Base-by-base conservation (phyloP, 37 sponge, comb jelly and placozoan species). In the Beroe ovata region DNA sequence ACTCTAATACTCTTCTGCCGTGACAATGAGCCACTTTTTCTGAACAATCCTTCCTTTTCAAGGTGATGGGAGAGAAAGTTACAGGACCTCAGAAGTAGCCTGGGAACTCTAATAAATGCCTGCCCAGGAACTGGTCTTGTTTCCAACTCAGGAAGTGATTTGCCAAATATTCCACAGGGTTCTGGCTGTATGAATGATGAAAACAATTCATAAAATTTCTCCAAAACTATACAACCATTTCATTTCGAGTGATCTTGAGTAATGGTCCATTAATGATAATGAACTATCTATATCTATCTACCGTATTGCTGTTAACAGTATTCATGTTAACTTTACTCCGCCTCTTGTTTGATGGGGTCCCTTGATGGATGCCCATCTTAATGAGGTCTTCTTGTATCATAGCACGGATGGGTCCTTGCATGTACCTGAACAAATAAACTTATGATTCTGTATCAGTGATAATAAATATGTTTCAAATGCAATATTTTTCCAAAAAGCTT, bases 81-180 rank as follows among this genome's bases (percentile, higher is more conserved):
- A 26, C 84, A 77, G 26, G 84, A 77, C 20, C 84, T 30, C 28
- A 77, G 54, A 1, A 77, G 25, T 40, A 77, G 33, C 28, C 84
- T 39, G 69, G 84, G 84, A 21, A 77, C 84, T 40, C 84, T 33
- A 42, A 77, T 39, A 41, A 42, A 42, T 28, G 84, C 36, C 28
- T 77, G 84, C 41, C 84, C 84, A 6, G 84, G 42, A 20, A 77
- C 84, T 40, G 84, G 54, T 32, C 84, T 30, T 40, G 84, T 77
- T 35, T 77, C 84, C 21, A 77, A 77, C 23, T 77, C 84, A 40
- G 54, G 36, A 23, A 77, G 54, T 40, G 84, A 28, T 19, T 25
- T 11, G 23, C 84, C 84, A 40, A 32, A 77, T 19, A 77, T 77
- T 6, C 84, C 84, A 77, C 84, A 42, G 1, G 26, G 26, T 19